Evolutionary conservation across 2,113 vertebrate species (phyloP), one percentile per base, ranked within the genome.

Genomic region (Ibidorhyncha struthersii): DNA sequence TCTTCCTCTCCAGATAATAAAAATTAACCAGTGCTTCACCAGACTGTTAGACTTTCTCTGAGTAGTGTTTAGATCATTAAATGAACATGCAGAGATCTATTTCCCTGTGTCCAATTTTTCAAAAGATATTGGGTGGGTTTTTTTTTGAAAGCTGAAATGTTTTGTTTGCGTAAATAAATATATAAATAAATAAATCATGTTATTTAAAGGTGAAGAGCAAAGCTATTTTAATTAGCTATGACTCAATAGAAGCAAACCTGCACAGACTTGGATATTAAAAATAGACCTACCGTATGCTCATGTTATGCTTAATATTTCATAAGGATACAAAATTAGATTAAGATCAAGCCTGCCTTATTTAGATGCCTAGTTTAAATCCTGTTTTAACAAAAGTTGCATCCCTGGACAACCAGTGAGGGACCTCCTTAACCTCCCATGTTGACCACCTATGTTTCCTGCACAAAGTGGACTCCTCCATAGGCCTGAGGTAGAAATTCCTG

Each of bases 201-300:
- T 83, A 86, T 89, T 94, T 83, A 76, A 90, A 92, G 15, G 10
- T 78, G 47, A 89, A 56, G 3, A 5, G 30, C 30, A 88, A 69
- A 82, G 45, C 25, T 93, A 76, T 56, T 80, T 84, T 94, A 40
- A 94, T 94, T 94, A 96, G 38, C 63, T 86, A 27, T 72, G 92
- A 83, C 40, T 95, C 71, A 94, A 76, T 72, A 82, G 82, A 82
- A 94, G 27, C 23, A 92, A 90, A 40, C 17, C 22, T 77, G 78
- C 20, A 20, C 10, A 89, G 12, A 58, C 6, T 19, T 74, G 40
- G 79, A 56, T 87, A 52, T 91, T 85, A 92, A 89, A 98, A 97
- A 94, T 96, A 95, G 59, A 66, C 43, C 12, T 85, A 59, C 47
- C 2, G 1, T 87, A 38, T 79, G 49, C 41, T 96, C 82, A 62